These are phyloP conservation scores for Montipora capitata DNA, from an alignment of 92 coral and sea anemone species.

Conservation along the genomic window DNA sequence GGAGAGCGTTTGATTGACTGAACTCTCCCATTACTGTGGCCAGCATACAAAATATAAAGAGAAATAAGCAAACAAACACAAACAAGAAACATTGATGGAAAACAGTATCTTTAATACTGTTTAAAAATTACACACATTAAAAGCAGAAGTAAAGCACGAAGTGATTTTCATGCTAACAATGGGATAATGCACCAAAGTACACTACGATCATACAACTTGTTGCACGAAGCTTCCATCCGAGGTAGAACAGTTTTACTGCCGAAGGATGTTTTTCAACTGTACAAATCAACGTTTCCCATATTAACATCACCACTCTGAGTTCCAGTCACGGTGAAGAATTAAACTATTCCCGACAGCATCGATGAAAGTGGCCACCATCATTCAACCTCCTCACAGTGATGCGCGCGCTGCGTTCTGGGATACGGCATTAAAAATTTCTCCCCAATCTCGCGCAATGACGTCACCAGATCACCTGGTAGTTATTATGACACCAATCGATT, in stretches of 20 bases:
- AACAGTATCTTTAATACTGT: constrained; percentile 9
- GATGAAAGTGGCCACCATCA: not conserved
- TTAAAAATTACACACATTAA: not conserved
- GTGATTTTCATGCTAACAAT: no score
- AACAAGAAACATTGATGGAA: constrained; percentile 9
- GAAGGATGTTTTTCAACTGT: not conserved
- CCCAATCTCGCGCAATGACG: constrained; percentile 15
- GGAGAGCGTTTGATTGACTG: constrained; percentile 1
- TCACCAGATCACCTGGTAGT: constrained; percentile 26
- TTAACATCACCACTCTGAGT: not conserved
- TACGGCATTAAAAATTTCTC: constrained; percentile 13
- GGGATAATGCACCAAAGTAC: no score
- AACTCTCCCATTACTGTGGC: not conserved
- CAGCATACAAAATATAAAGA: not conserved
- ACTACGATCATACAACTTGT: no score
- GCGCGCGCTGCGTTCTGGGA: constrained; percentile 3
- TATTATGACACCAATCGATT: no score
- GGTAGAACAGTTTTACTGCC: not conserved
- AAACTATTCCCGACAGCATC: not conserved
- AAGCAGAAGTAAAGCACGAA: not conserved
- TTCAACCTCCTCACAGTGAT: not conserved
- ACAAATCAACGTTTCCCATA: not conserved
- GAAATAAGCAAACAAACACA: not conserved
- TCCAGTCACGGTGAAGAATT: not conserved
- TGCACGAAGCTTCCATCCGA: not conserved